Conservation (phyloP, 2,113 vertebrate species). For the Chionis minor region DNA sequence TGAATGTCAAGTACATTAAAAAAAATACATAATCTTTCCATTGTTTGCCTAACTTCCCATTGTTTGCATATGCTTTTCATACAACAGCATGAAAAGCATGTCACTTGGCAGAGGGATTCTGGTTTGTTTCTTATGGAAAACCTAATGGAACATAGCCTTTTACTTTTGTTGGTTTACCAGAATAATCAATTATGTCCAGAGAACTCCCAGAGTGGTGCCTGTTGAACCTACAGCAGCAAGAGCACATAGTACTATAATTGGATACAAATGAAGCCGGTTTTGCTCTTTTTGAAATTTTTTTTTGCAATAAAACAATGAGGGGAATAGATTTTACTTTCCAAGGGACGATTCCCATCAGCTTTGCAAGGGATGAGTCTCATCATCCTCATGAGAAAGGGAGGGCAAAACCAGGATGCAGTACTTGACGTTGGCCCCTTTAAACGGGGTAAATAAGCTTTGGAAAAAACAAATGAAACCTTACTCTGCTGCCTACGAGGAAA, state of each 20-base stretch:
- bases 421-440: conserved; percentile 1
- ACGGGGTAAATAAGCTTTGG: neutral
- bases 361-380: neutral
- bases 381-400: neutral
- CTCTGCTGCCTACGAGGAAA: neutral
- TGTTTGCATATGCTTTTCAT: neutral
- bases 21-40: neutral
- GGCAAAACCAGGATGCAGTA: neutral
- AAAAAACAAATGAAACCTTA: neutral
- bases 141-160: neutral
- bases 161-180: neutral
- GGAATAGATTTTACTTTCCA: neutral
- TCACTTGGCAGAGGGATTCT: neutral
- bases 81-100: neutral
- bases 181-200: neutral
- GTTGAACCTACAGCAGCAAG: neutral
- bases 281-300: neutral
- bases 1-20: conserved; percentile 10
- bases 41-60: neutral
- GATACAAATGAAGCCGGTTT: neutral
- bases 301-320: neutral
- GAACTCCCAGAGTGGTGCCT: neutral
- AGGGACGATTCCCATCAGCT: neutral
- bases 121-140: neutral
- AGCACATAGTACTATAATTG: neutral